phyloP scores from a whole-genome alignment of 2,797 vertebrate genomes.

The Leptodactylus fallax region DNA sequence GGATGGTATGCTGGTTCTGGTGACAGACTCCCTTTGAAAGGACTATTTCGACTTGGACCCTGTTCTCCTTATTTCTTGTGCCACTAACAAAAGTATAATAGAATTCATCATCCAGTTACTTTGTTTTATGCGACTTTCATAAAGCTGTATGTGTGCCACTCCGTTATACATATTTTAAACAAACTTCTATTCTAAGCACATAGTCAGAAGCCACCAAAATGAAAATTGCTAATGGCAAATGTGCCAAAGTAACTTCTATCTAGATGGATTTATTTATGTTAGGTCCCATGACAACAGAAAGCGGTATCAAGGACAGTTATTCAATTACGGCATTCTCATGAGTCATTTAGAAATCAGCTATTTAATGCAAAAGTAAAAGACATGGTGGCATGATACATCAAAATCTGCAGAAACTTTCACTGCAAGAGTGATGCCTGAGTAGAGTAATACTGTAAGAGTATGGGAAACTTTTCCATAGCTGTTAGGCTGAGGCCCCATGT shows the following conservation, averaged over 20 bases:
- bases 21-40: too few species aligned
- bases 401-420: constrained; percentile 23
- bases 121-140: neutral
- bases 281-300: constrained; percentile 45
- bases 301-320: constrained; percentile 54
- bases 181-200: constrained; percentile 41
- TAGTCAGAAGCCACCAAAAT: constrained; percentile 25
- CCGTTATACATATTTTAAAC: constrained; percentile 17
- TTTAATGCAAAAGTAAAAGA: constrained; percentile 48
- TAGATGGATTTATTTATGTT: constrained; percentile 56
- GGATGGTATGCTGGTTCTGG: too few species aligned
- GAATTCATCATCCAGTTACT: neutral
- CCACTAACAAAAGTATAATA: neutral
- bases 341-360: constrained; percentile 58
- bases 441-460: neutral
- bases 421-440: too few species aligned
- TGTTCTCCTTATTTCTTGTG: neutral
- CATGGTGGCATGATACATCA: neutral
- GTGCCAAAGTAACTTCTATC: constrained; percentile 49
- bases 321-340: constrained; percentile 57
- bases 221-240: constrained; percentile 46
- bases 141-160: neutral
- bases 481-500: neutral
- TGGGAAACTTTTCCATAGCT: neutral
- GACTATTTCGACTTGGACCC: neutral